Conservation (phyloP, 2,113 vertebrate genomes). For the Misgurnus mizolepis region DNA sequence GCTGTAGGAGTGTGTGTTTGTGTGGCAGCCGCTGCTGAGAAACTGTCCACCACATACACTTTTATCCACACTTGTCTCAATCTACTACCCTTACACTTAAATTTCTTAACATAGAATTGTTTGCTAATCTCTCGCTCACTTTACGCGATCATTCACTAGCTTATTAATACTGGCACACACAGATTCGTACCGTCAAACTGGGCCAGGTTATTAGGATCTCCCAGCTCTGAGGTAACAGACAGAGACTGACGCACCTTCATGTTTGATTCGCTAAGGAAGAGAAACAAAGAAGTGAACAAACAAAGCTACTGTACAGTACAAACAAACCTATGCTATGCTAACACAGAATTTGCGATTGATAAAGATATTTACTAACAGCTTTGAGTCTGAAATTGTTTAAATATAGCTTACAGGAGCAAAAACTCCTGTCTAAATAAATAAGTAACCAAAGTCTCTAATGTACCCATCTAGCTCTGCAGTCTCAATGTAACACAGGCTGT, state of each 20-base stretch:
- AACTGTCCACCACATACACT: constrained; percentile 8
- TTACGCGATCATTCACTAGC: not conserved
- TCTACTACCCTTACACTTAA: not conserved
- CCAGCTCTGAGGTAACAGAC: constrained; percentile 83
- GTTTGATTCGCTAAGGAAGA: constrained; percentile 86
- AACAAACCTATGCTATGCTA: no score
- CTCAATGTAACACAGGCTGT: constrained; percentile 95
- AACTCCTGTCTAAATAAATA: no score
- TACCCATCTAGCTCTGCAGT: constrained; percentile 95
- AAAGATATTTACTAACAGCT: no score
- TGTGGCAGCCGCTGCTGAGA: constrained; percentile 34
- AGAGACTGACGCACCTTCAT: constrained; percentile 94
- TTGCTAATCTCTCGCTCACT: not conserved
- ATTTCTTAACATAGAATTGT: not conserved
- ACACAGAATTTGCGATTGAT: no score
- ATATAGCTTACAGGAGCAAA: no score
- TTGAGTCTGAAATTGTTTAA: no score
- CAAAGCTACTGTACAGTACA: constrained; percentile 13
- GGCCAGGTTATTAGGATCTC: constrained; percentile 82
- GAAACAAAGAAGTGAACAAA: constrained; percentile 19
- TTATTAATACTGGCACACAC: constrained; percentile 9
- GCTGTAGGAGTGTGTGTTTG: constrained; percentile 46
- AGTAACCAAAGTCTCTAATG: not conserved
- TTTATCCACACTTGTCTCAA: not conserved
- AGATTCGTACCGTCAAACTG: constrained; percentile 82